Evolutionary conservation across 2,797 vertebrate genomes (phyloP), one percentile per base, ranked within the genome.

Genomic region (Danio tinwini): DNA sequence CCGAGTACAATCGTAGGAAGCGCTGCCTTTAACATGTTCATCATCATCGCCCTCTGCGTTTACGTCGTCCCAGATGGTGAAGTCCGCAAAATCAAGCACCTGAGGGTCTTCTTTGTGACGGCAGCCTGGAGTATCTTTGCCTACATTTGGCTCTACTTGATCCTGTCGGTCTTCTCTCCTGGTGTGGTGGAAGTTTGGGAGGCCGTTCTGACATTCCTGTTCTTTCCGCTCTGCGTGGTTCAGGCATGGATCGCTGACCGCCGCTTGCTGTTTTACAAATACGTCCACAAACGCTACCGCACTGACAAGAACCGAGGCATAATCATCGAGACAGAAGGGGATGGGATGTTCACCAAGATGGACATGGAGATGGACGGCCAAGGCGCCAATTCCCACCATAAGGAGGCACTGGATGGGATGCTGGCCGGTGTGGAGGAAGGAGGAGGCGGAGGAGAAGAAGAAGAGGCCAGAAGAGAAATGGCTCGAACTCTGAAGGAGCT

Each of bases 11-110:
- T 96, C 0, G 95, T 96, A 42, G 95, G 95, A 82, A 96, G 95
- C 0, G 95, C 95, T 5, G 95, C 95, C 0, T 96, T 96, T 85
- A 96, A 96, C 90, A 96, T 96, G 95, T 96, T 96, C 82, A 92
- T 96, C 13, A 96, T 96, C 82, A 95, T 96, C 0, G 95, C 94
- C 12, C 84, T 96, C 82, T 96, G 95, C 42, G 92, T 96, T 68
- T 92, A 92, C 0, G 95, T 95, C 72, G 95, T 96, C 76, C 95
- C 95, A 0, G 95, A 96, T 8, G 94, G 91, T 0, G 95, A 96
- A 85, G 88, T 87, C 3, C 93, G 95, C 65, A 94, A 93, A 82
- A 94, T 94, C 78, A 95, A 95, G 81, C 95, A 96, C 88, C 88
- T 95, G 81, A 92, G 95, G 11, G 95, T 96, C 74, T 96, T 96